Conservation (phyloP, 2,888 invertebrate species). For the Tuberolachnus salignus region DNA sequence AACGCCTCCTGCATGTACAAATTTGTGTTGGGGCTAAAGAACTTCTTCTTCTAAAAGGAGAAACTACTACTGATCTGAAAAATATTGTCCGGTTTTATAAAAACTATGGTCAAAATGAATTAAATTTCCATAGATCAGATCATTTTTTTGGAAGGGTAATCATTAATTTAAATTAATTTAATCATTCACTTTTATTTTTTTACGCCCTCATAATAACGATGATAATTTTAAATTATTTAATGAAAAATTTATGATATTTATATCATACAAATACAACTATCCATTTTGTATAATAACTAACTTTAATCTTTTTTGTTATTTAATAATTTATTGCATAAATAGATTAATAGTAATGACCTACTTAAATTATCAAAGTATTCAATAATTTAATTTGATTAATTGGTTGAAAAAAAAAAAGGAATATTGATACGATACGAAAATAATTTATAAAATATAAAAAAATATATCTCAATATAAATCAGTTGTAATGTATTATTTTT, state of each 20-base stretch:
- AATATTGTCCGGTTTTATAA: slow-evolving; percentile 37
- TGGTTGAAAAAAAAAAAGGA: neutral
- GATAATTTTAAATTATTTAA: too few relatives aligned
- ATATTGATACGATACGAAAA: neutral
- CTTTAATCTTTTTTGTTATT: too few relatives aligned
- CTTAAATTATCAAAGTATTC: too few relatives aligned
- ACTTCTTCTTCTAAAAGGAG: slow-evolving; percentile 51
- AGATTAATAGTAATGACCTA: too few relatives aligned
- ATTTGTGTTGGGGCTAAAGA: slow-evolving; percentile 30
- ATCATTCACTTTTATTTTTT: too few relatives aligned
- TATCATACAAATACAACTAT: too few relatives aligned
- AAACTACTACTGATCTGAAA: slow-evolving; percentile 51
- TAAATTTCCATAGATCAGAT: neutral
- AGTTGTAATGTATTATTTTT: neutral
- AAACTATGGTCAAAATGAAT: neutral
- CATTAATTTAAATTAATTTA: too few relatives aligned
- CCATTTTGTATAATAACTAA: too few relatives aligned
- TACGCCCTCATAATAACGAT: too few relatives aligned
- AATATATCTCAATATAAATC: neutral
- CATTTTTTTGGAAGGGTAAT: neutral
- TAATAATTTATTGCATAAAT: too few relatives aligned
- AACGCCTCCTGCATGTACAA: slow-evolving; percentile 50
- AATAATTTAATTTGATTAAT: too few relatives aligned
- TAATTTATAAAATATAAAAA: neutral
- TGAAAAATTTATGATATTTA: too few relatives aligned